Evolutionary conservation across 2,888 invertebrate genomes (phyloP), one percentile per base, ranked within the genome.

Genomic region (Pachycephus smyrnensis): DNA sequence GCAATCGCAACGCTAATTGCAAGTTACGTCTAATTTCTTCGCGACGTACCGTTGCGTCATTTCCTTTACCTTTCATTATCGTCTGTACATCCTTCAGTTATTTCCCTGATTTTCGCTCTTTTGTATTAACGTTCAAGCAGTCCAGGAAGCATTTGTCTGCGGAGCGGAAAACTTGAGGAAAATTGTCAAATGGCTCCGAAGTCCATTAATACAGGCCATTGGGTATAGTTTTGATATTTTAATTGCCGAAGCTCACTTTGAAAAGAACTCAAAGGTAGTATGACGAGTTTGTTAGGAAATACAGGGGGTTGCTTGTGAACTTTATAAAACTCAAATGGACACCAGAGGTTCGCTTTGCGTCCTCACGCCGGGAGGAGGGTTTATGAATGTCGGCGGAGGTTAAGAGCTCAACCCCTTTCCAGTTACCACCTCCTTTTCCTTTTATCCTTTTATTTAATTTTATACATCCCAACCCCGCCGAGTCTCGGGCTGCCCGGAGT

Each of bases 381-480:
- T 75, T 68, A 78, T 68, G 73, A 76, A 73, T 76, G 78, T 78
- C 73, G 76, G 37, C 76, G 36, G 68, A 78, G 73, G 78, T 78
- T 77, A 75, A 76, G 73, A 73, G 73, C 76, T 71, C 6, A 23
- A n/a, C 68, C 73, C 15, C 36, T 30, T 37, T 73, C 78, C n/a
- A 74, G 74, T 74, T 74, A 74, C 36, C 74, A n/a, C 74, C 36
- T 74, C 36, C 36, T 74, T 40, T 74, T 74, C 37, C 73, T 76
- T 68, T 73, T 76, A 76, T 78, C 68, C 78, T 68, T 76, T 76
- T 73, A 76, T 76, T 78, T 78, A 78, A 78, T 76, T 76, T 76
- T 73, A 76, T 73, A 73, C 76, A 76, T 68, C 75, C 55, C 30
- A 68, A 73, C 73, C 68, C 76, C 31, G 15, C 11, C 32, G 31